A percentile compares a stretch with the other conserved stretches of the same genome.
Evolutionary conservation across 2,888 invertebrate species (phyloP).

Genomic region (Tuberolachnus salignus): DNA sequence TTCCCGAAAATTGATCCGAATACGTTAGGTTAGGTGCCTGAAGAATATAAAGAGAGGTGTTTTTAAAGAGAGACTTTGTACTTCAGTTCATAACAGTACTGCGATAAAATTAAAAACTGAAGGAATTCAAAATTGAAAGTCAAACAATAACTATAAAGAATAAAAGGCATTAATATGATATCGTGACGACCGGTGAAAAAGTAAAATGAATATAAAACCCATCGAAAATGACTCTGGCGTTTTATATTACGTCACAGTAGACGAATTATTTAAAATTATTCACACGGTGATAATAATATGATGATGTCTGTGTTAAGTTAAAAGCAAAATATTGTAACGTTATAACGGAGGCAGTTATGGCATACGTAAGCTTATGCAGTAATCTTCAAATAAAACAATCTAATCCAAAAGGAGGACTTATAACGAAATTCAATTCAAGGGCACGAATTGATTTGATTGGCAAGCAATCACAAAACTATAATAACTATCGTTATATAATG

Average conservation of each 20-base stretch:
- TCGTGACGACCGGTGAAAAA: neutral
- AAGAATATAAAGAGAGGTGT: too few species aligned
- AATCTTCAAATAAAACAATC: neutral
- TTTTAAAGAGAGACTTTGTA: too few species aligned
- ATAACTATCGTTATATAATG: neutral
- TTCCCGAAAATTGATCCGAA: too few species aligned
- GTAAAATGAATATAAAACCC: conserved; percentile 48
- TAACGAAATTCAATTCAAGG: neutral
- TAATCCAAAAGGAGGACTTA: neutral
- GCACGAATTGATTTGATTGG: neutral
- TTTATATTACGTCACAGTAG: conserved; percentile 19
- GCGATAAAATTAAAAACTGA: too few species aligned
- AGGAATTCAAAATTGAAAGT: neutral
- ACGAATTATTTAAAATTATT: conserved; percentile 15
- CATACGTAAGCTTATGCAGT: neutral
- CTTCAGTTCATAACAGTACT: too few species aligned
- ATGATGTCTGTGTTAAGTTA: neutral
- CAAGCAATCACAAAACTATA: conserved; percentile 1
- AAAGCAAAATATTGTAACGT: conserved; percentile 8
- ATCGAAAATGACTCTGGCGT: conserved; percentile 1
- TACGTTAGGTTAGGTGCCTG: too few species aligned
- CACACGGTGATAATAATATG: conserved; percentile 10
- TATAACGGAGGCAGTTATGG: neutral
- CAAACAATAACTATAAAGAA: neutral
- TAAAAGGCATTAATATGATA: neutral